Conservation (phyloP, 2,113 vertebrate genomes). For the Macaca mulatta region DNA sequence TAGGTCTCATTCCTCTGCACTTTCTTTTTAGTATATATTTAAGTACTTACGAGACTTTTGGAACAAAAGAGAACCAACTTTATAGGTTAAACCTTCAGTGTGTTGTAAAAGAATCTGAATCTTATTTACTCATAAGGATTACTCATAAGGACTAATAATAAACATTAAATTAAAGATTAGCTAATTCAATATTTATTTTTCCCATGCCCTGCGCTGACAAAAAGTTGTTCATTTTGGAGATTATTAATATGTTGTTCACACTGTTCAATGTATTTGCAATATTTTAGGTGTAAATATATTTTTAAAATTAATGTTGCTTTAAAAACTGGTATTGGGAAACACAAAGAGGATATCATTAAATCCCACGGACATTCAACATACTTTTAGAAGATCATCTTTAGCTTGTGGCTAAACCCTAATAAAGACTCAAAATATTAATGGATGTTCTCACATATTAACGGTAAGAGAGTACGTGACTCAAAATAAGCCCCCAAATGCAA, state of each 20-base stretch:
- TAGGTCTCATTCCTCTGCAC: neutral
- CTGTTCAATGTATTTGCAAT: neutral
- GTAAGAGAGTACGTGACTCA: neutral
- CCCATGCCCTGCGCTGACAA: neutral
- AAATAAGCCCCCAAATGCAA: constrained; percentile 20
- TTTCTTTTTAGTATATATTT: neutral
- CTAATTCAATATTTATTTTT: constrained; percentile 5
- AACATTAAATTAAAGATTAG: constrained; percentile 13
- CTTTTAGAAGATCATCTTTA: constrained; percentile 35
- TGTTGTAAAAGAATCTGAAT: constrained; percentile 10
- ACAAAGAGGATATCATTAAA: constrained; percentile 22
- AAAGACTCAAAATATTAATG: constrained; percentile 39
- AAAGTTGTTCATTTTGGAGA: neutral
- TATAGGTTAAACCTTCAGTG: neutral
- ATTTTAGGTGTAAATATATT: neutral
- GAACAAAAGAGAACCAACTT: neutral
- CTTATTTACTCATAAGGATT: constrained; percentile 11
- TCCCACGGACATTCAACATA: neutral
- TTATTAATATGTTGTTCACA: neutral
- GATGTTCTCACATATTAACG: neutral
- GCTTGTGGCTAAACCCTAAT: neutral
- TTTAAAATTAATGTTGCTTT: constrained; percentile 30
- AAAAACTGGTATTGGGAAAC: neutral
- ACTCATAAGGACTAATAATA: constrained; percentile 14
- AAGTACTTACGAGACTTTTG: neutral